Evolutionary conservation across 1,140 invertebrate species (phyloP), one percentile per base, ranked within the genome.

Genomic region (Tachypleus tridentatus): DNA sequence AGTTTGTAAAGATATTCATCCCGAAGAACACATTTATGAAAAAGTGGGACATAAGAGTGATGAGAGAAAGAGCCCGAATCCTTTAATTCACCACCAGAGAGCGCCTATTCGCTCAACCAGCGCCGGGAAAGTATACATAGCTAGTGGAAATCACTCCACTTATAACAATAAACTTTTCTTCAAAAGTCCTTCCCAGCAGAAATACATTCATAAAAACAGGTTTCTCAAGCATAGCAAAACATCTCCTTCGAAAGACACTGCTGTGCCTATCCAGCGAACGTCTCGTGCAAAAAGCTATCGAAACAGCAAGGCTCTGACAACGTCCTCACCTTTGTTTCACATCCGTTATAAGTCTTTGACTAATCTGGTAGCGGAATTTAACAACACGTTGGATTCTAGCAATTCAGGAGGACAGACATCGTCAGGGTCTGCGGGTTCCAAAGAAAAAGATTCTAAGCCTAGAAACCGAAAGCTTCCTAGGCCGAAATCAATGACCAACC

Each of bases 321-420:
- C 87, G 56, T 88, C 87, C 4, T 87, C 87, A 3, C 79, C 53
- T 54, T n/a, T 89, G 8, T 89, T 89, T 76, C 87, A 88, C 73
- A 88, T 89, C 67, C 81, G 88, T 1, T 90, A 90, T 75, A 90
- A 90, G 74, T 89, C 87, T 66, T 77, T 90, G 49, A 88, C 84
- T 6, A 89, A 89, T 75, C 80, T 89, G 72, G 86, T 85, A 4
- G 50, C 54, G 83, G 87, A 88, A 72, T 77, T 88, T 64, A 88
- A 89, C 3, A 29, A 29, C 29, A 92, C 90, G 5, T 79, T 93
- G 63, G 88, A 92, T 74, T 92, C 89, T 29, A 91, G 88, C 76
- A 88, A 91, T 76, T 91, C 88, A 10, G 89, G 89, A 50, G 89
- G 89, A 8, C 82, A 88, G 56, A 54, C 53, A 8, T 91, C 88